Evolutionary conservation across 2,888 invertebrate species (phyloP), one percentile per base, ranked within the genome.

Genomic region (Epirrhoe alternata): DNA sequence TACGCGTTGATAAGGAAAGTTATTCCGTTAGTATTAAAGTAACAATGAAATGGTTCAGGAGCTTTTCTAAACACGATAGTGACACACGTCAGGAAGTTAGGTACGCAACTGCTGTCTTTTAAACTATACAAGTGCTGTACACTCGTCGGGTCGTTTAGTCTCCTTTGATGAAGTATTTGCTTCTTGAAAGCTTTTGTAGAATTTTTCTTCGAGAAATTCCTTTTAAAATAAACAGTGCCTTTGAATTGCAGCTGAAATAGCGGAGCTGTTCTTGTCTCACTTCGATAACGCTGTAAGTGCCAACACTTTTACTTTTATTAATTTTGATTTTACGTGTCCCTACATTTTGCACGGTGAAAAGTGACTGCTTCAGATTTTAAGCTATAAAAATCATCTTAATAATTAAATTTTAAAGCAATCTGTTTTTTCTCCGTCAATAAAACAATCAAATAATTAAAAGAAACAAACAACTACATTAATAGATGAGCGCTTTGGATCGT

Each of bases 101-200:
- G 0, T 16, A 47, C 47, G 78, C 84, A 85, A 85, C 85, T 81
- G 75, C 85, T 81, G 75, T 76, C 78, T 10, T 8, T 38, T 38
- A 88, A 88, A 90, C 87, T 85, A 82, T 84, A 87, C 89, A 87
- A 89, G 84, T 82, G 81, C 84, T 82, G 78, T 82, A 79, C 84
- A 79, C 82, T 79, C 82, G 80, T 77, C 84, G 85, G 84, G 80
- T 90, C 85, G 86, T 86, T 87, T 86, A 83, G 82, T 79, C 77
- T 77, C 84, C 79, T 89, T 89, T 90, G 88, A 90, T 87, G 89
- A 89, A 87, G 83, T 86, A 89, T 89, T 88, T 88, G 82, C 86
- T 87, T 79, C 85, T 85, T 89, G 87, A 89, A 86, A 90, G 88
- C 89, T 88, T 87, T 86, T 86, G 85, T 88, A 82, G 80, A 84